Base-by-base conservation (phyloP, 2,113 vertebrate species). In the Eidolon helvum region DNA sequence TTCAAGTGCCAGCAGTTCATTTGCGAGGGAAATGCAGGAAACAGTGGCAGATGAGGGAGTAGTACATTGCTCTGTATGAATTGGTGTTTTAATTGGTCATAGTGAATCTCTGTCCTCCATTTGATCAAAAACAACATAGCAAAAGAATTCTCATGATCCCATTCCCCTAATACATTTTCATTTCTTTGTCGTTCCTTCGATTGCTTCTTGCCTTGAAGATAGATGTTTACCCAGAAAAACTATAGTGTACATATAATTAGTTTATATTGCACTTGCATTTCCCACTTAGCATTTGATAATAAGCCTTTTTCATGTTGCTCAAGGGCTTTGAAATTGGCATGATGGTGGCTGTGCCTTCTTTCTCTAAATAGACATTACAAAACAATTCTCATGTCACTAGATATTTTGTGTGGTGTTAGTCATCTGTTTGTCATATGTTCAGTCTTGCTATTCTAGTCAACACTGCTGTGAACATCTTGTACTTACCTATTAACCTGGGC, bases 211-310 rank as follows among this genome's bases (percentile, higher is more conserved):
- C 71, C 88, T 30, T 14, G 45, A 38, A 88, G 38, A 50, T 14
- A 26, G 75, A n/a, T 55, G n/a, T 55, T 35, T 1, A 12, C 33
- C 40, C 7, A 2, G 43, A 9, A n/a, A 15, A 35, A 10, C 12
- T 24, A 0, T 2, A 6, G 35, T 1, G 4, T 63, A 21, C 1
- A 0, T 11, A 10, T 43, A 38, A 33, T 40, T 3, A 19, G 7
- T 53, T 55, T 30, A 9, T 15, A 14, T 0, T 69, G 24, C 9
- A 16, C 43, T 26, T 16, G 33, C n/a, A 4, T n/a, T 40, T 80
- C 24, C 45, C 48, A 3, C 72, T 65, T 30, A 19, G 40, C 50
- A 12, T 33, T n/a, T 21, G 14, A n/a, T 26, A 3, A 12, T 0
- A 28, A 66, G 9, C 9, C 85, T 90, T 87, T 75, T 69, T 75